These are phyloP conservation scores for Chionoecetes opilio DNA, from an alignment of 1,140 invertebrate genomes.

Conservation along the genomic window DNA sequence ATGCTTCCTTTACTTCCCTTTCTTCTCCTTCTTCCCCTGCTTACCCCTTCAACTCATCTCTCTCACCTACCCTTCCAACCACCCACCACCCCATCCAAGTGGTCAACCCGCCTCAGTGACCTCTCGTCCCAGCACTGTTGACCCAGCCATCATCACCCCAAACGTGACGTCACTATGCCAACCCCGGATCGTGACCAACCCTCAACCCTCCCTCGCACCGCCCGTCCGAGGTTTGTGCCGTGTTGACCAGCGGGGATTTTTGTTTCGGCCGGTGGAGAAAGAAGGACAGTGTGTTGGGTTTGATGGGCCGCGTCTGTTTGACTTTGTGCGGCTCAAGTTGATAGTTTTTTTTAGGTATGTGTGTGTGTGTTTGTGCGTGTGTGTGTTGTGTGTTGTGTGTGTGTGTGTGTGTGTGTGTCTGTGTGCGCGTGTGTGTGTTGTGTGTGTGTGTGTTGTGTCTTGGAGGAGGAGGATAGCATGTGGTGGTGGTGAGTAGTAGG, in stretches of 20 bases:
- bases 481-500: neutral
- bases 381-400: conserved; percentile 61
- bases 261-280: conserved; percentile 33
- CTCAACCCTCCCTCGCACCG: conserved; percentile 13
- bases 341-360: conserved; percentile 5
- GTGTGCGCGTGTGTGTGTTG: conserved; percentile 41
- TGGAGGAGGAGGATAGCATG: conserved; percentile 21
- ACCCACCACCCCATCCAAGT: neutral
- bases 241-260: conserved; percentile 46
- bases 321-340: conserved; percentile 58
- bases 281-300: conserved; percentile 48
- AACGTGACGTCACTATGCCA: conserved; percentile 49
- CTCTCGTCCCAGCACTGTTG: conserved; percentile 40
- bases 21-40: neutral
- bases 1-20: neutral
- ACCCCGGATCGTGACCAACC: conserved; percentile 58
- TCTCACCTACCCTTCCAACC: neutral
- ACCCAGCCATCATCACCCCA: conserved; percentile 49
- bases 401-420: conserved; percentile 54
- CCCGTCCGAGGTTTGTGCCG: neutral
- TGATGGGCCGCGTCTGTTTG: conserved; percentile 52
- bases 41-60: neutral
- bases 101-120: conserved; percentile 53
- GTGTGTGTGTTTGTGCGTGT: conserved; percentile 55
- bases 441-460: conserved; percentile 30